Evolutionary conservation across 2,113 vertebrate species (phyloP), one percentile per base, ranked within the genome.

Genomic region (Aegithalos caudatus): DNA sequence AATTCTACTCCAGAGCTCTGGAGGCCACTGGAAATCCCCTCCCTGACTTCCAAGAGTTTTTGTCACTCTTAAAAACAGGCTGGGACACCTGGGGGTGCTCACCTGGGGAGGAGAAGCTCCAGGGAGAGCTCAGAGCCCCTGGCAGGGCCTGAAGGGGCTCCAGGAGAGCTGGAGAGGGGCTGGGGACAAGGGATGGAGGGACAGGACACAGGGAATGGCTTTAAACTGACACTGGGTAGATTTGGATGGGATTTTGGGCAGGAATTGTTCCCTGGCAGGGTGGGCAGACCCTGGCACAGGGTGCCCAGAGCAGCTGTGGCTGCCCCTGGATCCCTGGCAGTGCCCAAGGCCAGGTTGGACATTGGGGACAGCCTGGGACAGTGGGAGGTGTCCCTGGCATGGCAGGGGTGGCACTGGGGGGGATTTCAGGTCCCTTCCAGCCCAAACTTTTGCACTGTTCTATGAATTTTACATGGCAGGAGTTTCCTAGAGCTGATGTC

Each of bases 341-440:
- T 57, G 67, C 16, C 42, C 86, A 12, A 58, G 76, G 66, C 58
- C 66, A 80, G 76, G 50, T 0, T 81, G 66, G 65, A 62, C 12
- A 71, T 0, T 70, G 23, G 72, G 38, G 45, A n/a, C 66, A 65
- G 4, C 38, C 51, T 57, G 76, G 76, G 27, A 20, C 33, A 50
- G 51, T 13, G 51, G 33, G 0, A 50, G 51, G 37, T 44, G 67
- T 65, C 76, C 51, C 58, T 88, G 51, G 51, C 58, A 28, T 37
- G 50, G 25, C 66, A 7, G 35, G n/a, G 45, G 11, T 23, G 72
- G 23, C 2, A 13, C 12, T 45, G 56, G 27, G 0, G 3, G 58
- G 0, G 0, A 0, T 57, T 33, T 66, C 0, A 0, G 7, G 1
- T 29, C 28, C 15, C 5, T 58, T 9, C 10, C 7, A 11, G 0